Percentiles rank a stretch among this genome's conserved stretches.
These are phyloP conservation scores for Larimichthys crocea DNA, from an alignment of 2,113 vertebrate genomes.

Conservation along the genomic window DNA sequence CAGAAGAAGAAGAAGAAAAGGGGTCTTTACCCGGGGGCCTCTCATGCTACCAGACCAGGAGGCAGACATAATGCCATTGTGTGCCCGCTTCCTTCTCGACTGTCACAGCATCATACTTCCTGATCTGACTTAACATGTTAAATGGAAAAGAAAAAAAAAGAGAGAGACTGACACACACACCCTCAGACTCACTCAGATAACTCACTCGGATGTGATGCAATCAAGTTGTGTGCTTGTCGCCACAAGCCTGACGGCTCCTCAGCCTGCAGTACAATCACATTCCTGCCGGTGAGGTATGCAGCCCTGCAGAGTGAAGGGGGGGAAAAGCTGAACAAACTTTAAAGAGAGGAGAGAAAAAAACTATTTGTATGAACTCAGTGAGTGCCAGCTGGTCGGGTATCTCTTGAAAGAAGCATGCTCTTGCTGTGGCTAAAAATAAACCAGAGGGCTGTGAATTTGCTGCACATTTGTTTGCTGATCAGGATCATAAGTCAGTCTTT, in stretches of 20 bases:
- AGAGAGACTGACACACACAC: slow-evolving; percentile 40
- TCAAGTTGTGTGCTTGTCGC: slow-evolving; percentile 88
- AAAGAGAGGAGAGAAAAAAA: background rate
- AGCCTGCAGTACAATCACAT: slow-evolving; percentile 62
- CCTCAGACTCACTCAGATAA: slow-evolving; percentile 60
- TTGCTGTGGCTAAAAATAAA: background rate
- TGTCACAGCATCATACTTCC: slow-evolving; percentile 87
- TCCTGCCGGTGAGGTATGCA: slow-evolving; percentile 68
- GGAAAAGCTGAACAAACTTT: slow-evolving; percentile 51
- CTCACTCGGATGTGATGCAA: slow-evolving; percentile 93
- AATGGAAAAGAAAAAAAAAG: slow-evolving; percentile 31
- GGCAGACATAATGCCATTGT: slow-evolving; percentile 77
- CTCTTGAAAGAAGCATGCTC: background rate
- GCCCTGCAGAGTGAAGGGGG: slow-evolving; percentile 5
- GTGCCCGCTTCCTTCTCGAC: slow-evolving; percentile 58
- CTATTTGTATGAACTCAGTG: slow-evolving; percentile 19
- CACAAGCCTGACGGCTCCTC: slow-evolving; percentile 74
- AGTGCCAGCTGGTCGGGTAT: slow-evolving; percentile 17
- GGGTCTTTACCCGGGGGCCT: slow-evolving; percentile 71
- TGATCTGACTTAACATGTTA: slow-evolving; percentile 85
- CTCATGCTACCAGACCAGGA: slow-evolving; percentile 64
- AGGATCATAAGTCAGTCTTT: background rate
- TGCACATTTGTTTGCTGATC: background rate
- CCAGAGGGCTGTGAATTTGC: background rate
- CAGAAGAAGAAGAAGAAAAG: slow-evolving; percentile 51